Percentiles rank a stretch among this genome's conserved stretches.
Evolutionary conservation across 2,797 vertebrate genomes (phyloP).

Genomic region (Echiichthys vipera): DNA sequence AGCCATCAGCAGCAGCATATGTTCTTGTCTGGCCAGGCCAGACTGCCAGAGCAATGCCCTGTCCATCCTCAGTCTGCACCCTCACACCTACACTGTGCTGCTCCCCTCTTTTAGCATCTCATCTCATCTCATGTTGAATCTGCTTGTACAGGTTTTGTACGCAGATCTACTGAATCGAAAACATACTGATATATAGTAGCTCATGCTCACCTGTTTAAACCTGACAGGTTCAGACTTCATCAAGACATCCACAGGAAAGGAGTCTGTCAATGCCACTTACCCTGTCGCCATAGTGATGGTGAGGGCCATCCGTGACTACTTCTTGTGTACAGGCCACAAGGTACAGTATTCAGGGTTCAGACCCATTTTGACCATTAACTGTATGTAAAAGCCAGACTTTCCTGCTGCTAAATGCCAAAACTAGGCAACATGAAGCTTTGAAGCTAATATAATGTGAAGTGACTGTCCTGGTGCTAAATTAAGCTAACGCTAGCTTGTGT

Average conservation of each 20-base stretch:
- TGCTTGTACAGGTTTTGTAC: too few relatives aligned
- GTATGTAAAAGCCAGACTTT: too few relatives aligned
- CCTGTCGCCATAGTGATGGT: constrained; percentile 95
- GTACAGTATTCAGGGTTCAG: constrained; percentile 69
- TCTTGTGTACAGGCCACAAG: constrained; percentile 92
- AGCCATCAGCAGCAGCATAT: constrained; percentile 70
- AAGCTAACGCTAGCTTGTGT: too few relatives aligned
- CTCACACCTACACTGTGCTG: background rate
- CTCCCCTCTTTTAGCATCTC: constrained; percentile 18
- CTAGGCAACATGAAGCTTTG: too few relatives aligned
- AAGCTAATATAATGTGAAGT: too few relatives aligned
- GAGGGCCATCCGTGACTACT: constrained; percentile 94
- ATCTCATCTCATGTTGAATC: too few relatives aligned
- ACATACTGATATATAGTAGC: too few relatives aligned
- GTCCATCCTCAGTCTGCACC: background rate
- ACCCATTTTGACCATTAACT: too few relatives aligned
- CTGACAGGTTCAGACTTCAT: constrained; percentile 96
- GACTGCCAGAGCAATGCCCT: constrained; percentile 59
- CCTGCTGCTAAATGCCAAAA: too few relatives aligned
- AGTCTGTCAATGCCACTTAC: constrained; percentile 93
- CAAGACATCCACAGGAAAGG: constrained; percentile 98
- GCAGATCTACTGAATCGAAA: too few relatives aligned
- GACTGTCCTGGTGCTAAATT: too few relatives aligned
- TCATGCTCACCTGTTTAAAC: constrained; percentile 16
- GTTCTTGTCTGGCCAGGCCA: constrained; percentile 67